These are phyloP conservation scores for Oreortyx pictus DNA, from an alignment of 2,797 vertebrate species.

Conservation along the genomic window DNA sequence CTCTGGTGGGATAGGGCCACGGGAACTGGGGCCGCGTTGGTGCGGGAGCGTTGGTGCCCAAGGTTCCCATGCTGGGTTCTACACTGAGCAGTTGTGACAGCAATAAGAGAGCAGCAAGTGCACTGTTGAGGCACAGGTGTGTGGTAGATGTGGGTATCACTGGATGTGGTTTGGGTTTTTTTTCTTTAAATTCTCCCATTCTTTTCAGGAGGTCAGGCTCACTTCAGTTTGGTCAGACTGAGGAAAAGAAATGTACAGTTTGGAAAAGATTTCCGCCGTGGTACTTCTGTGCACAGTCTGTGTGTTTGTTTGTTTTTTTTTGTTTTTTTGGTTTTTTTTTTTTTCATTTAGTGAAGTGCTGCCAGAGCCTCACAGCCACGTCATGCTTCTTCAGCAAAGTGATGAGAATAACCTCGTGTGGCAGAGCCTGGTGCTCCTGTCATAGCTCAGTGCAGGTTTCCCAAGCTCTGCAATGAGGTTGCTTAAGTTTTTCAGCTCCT, in stretches of 20 bases:
- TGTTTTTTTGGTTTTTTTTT: not conserved
- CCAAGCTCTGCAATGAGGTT: not conserved
- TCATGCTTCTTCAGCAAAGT: not conserved
- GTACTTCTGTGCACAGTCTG: not conserved
- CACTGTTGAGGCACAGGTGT: accelerated
- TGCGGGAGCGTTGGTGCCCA: not conserved
- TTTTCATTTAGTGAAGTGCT: not conserved
- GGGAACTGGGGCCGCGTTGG: too few species aligned
- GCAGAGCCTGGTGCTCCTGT: not conserved
- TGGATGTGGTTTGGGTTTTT: not conserved
- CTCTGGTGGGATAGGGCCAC: not conserved
- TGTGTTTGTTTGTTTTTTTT: not conserved
- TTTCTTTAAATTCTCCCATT: not conserved
- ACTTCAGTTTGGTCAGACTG: not conserved
- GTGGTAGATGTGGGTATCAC: not conserved
- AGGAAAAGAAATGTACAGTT: not conserved
- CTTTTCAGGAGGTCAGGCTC: not conserved
- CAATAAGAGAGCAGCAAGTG: not conserved
- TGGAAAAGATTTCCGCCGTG: not conserved
- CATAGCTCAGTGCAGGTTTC: not conserved
- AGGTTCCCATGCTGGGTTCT: not conserved
- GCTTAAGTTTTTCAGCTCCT: not conserved
- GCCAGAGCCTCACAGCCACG: not conserved
- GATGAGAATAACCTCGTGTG: not conserved
- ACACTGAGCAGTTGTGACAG: not conserved